These are phyloP conservation scores for Caenorhabditis brenneri DNA, from an alignment of 1,140 invertebrate genomes.

Conservation along the genomic window DNA sequence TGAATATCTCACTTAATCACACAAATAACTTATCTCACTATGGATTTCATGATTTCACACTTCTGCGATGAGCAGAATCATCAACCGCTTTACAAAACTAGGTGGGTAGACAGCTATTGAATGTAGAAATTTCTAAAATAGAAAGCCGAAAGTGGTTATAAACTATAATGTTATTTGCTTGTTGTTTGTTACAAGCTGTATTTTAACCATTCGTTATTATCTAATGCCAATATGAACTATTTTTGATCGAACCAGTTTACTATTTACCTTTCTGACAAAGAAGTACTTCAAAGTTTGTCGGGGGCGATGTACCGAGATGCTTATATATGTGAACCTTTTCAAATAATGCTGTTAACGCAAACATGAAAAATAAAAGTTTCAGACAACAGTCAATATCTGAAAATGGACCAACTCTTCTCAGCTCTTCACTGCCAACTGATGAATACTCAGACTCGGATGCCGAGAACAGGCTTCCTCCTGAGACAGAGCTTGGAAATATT, in stretches of 20 bases:
- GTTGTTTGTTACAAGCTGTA: no score
- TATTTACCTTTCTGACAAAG: no score
- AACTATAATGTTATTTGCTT: no score
- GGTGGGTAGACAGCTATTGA: not conserved
- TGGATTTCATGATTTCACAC: slow-evolving; percentile 58
- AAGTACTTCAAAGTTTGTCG: no score
- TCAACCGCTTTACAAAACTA: slow-evolving; percentile 49
- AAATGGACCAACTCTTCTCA: slow-evolving; percentile 37
- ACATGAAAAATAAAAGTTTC: slow-evolving; percentile 16
- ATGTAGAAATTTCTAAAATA: no score
- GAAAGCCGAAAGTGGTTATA: no score
- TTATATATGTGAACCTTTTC: no score
- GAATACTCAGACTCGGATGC: slow-evolving; percentile 41
- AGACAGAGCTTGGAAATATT: slow-evolving; percentile 64
- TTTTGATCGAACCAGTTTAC: no score
- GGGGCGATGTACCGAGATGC: no score
- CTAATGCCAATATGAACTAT: no score
- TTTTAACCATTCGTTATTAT: no score
- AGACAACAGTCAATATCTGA: slow-evolving; percentile 30
- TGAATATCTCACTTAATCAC: slow-evolving; percentile 8
- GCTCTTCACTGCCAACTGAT: slow-evolving; percentile 31
- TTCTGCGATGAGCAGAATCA: slow-evolving; percentile 54
- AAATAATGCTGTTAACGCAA: not conserved
- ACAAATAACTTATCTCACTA: slow-evolving; percentile 37
- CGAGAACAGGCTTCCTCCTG: slow-evolving; percentile 59